These are phyloP conservation scores for Diplodus puntazzo DNA, from an alignment of 2,797 vertebrate genomes.

Conservation along the genomic window DNA sequence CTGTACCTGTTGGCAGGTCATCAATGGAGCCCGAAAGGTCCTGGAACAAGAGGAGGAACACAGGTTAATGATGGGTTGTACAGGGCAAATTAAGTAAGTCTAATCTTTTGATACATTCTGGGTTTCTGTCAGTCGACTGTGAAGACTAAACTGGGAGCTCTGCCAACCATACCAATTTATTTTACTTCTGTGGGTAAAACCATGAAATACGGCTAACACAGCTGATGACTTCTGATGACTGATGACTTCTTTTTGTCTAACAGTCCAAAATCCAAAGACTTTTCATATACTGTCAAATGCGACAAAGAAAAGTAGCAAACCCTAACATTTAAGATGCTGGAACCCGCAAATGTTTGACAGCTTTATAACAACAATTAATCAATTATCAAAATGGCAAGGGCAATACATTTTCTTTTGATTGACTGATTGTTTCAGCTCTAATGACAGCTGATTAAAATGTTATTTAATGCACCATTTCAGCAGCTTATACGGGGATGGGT, in stretches of 20 bases:
- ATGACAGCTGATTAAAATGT: neutral
- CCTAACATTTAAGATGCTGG: no score
- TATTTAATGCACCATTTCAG: conserved; percentile 5
- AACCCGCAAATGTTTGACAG: no score
- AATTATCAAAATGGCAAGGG: no score
- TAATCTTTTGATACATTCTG: neutral
- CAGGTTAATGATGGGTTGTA: neutral
- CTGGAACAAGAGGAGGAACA: conserved; percentile 74
- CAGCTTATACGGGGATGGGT: neutral
- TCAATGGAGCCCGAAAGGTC: conserved; percentile 99
- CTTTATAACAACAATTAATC: no score
- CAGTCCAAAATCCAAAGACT: no score
- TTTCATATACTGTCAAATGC: no score
- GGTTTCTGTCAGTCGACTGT: neutral
- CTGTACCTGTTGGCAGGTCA: conserved; percentile 96
- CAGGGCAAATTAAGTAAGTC: neutral
- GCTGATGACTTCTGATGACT: neutral
- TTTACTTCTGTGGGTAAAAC: neutral
- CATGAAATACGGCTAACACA: neutral
- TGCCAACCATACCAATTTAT: neutral
- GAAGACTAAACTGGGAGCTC: neutral
- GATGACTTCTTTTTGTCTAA: no score
- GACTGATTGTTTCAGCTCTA: no score
- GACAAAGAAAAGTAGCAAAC: no score
- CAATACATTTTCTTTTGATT: no score